These are phyloP conservation scores for Cepaea hortensis DNA, from an alignment of 2,888 invertebrate species.

Conservation along the genomic window DNA sequence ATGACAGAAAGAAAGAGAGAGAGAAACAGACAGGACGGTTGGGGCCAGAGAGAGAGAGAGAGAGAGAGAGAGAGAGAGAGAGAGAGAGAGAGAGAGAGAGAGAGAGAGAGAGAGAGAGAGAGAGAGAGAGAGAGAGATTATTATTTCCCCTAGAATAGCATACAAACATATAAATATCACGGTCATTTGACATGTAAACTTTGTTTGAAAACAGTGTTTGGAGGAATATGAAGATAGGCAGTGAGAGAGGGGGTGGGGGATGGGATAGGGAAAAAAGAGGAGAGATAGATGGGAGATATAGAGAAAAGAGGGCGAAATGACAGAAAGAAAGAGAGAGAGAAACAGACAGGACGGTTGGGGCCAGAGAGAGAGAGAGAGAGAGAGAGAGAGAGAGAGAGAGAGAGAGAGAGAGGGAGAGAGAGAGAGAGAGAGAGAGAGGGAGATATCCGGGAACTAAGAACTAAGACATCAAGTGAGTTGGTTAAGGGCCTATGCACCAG, in stretches of 20 bases:
- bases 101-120: background rate
- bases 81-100: background rate
- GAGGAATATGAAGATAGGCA: no score
- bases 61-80: background rate
- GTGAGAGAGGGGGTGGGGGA: background rate
- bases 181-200: no score
- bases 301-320: conserved; percentile 16
- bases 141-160: no score
- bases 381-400: conserved; percentile 1
- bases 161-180: no score
- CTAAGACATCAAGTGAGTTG: background rate
- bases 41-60: no score
- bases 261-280: background rate
- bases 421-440: background rate
- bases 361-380: background rate
- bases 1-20: background rate
- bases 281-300: background rate
- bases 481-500: no score
- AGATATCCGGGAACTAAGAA: background rate
- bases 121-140: no score
- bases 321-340: no score
- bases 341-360: background rate
- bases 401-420: background rate
- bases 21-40: no score
- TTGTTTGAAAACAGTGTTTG: no score